phyloP scores from a whole-genome alignment of 2,113 vertebrate genomes.

The Odontesthes bonariensis region DNA sequence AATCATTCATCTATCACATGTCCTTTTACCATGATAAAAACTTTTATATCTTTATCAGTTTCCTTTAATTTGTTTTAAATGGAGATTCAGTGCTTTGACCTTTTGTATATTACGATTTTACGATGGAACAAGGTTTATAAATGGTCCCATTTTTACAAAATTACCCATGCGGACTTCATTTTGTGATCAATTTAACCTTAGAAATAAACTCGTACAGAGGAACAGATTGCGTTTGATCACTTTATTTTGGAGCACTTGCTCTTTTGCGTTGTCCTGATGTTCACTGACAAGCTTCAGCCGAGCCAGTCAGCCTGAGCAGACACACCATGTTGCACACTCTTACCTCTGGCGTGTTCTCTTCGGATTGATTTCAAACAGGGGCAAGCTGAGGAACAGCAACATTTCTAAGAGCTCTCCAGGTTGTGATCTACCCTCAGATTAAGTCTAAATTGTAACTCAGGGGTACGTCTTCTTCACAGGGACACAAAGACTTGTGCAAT shows the following conservation, averaged over 20 bases:
- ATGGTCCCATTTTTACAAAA: too few relatives aligned
- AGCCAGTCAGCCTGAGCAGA: not conserved
- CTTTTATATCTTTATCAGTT: too few relatives aligned
- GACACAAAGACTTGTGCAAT: not conserved
- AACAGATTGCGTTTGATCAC: not conserved
- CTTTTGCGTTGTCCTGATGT: not conserved
- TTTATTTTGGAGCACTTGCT: not conserved
- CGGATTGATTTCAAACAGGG: constrained; percentile 3
- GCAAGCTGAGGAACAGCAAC: not conserved
- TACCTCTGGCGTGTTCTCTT: constrained; percentile 2
- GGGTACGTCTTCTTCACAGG: constrained; percentile 9
- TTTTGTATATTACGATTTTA: too few relatives aligned
- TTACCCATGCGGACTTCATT: not conserved
- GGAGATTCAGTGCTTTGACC: too few relatives aligned
- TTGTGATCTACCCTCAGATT: constrained; percentile 34
- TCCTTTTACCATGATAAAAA: too few relatives aligned
- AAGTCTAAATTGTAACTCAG: constrained; percentile 23
- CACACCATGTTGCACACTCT: constrained; percentile 3
- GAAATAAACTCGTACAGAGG: not conserved
- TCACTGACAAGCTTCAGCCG: not conserved
- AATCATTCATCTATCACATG: too few relatives aligned
- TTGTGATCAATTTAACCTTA: not conserved
- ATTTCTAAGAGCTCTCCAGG: constrained; percentile 20
- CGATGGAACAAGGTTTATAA: too few relatives aligned
- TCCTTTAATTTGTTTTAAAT: too few relatives aligned